Evolutionary conservation across 2,797 vertebrate species (phyloP).

Genomic region (Myotis myotis): DNA sequence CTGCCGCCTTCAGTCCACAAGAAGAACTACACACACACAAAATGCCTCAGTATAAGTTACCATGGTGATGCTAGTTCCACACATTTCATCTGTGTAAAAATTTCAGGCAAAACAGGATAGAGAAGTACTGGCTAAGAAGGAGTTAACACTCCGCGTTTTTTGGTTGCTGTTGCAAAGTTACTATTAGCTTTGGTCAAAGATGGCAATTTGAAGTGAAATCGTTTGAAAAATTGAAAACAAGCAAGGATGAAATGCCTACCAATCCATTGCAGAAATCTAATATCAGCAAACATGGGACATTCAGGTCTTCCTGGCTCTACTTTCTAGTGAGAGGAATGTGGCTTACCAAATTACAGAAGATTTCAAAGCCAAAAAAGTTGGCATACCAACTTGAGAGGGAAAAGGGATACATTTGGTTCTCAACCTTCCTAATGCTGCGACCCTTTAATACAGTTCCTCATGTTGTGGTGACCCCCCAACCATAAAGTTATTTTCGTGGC

Average conservation of each 20-base stretch:
- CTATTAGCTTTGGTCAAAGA: slow-evolving; percentile 50
- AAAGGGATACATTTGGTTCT: neutral
- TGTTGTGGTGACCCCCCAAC: too few species aligned
- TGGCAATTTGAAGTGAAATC: slow-evolving; percentile 55
- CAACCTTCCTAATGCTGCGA: too few species aligned
- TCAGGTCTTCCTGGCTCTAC: slow-evolving; percentile 1
- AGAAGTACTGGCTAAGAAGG: neutral
- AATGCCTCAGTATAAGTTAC: slow-evolving; percentile 38
- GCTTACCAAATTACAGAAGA: neutral
- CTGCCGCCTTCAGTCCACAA: slow-evolving; percentile 69
- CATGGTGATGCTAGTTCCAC: slow-evolving; percentile 56
- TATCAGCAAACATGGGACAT: neutral
- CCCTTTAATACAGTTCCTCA: too few species aligned
- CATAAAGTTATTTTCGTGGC: too few species aligned
- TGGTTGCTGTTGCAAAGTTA: slow-evolving; percentile 37
- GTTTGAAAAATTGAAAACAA: slow-evolving; percentile 51
- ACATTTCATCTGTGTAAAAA: slow-evolving; percentile 61
- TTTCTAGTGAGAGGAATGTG: slow-evolving; percentile 11
- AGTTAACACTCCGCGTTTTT: slow-evolving; percentile 28
- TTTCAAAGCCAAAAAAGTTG: slow-evolving; percentile 5
- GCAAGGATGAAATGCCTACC: slow-evolving; percentile 38
- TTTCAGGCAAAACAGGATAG: slow-evolving; percentile 19
- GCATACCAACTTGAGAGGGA: neutral
- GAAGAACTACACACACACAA: slow-evolving; percentile 65
- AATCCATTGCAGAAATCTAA: slow-evolving; percentile 30